These are phyloP conservation scores for Anabas testudineus DNA, from an alignment of 2,797 vertebrate genomes.

Conservation along the genomic window DNA sequence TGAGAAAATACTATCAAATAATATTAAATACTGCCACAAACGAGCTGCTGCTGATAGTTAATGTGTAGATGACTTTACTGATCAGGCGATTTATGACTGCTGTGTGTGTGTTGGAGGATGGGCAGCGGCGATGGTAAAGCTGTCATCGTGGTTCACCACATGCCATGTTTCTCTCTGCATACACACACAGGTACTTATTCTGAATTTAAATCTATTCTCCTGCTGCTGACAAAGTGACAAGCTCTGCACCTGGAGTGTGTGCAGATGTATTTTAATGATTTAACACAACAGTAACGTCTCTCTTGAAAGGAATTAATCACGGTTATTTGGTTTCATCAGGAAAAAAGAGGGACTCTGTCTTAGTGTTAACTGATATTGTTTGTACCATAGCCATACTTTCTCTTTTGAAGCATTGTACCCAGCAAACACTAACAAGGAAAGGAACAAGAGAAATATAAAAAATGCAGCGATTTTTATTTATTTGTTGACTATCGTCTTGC, in stretches of 20 bases:
- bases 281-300: conserved; percentile 11
- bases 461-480: conserved; percentile 21
- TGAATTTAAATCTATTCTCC: conserved; percentile 25
- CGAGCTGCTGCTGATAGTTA: not conserved
- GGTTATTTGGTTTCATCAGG: conserved; percentile 2
- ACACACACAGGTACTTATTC: conserved; percentile 9
- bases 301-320: conserved; percentile 15
- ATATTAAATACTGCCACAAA: not conserved
- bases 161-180: not conserved
- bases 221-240: conserved; percentile 17
- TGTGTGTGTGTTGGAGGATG: conserved; percentile 40
- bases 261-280: conserved; percentile 14
- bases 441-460: conserved; percentile 24
- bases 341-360: not conserved
- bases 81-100: conserved; percentile 50
- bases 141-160: not conserved
- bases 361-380: not conserved
- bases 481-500: conserved; percentile 16
- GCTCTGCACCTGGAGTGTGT: conserved; percentile 17
- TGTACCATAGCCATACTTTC: not conserved
- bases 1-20: conserved; percentile 1
- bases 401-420: not conserved
- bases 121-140: conserved; percentile 15
- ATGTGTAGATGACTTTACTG: conserved; percentile 53
- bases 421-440: conserved; percentile 13